phyloP scores from a whole-genome alignment of 2,113 vertebrate genomes.

The Aspiorhynchus laticeps region DNA sequence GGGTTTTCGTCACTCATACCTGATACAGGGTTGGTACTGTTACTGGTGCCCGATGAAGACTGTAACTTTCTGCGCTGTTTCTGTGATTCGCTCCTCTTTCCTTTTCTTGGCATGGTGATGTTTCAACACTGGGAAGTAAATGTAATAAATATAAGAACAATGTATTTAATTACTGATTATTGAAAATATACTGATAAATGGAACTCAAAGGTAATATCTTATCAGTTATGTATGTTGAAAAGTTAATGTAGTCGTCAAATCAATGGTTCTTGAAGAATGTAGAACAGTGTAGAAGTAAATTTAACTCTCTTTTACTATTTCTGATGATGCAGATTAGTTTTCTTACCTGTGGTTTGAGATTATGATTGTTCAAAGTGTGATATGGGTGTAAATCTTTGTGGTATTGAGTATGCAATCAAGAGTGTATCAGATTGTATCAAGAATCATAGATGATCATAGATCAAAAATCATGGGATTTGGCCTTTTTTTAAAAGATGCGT shows the following conservation, averaged over 20 bases:
- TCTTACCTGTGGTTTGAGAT: not conserved
- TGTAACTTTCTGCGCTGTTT: not conserved
- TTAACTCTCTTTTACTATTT: not conserved
- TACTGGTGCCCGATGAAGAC: not conserved
- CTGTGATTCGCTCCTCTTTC: not conserved
- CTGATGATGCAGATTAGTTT: not conserved
- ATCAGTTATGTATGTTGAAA: no score
- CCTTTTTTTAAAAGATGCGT: not conserved
- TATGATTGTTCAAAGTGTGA: not conserved
- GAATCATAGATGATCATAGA: not conserved
- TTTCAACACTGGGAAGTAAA: not conserved
- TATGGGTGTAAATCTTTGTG: not conserved
- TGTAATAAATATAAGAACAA: no score
- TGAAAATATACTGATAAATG: not conserved
- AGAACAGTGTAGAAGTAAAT: no score
- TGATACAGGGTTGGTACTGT: not conserved
- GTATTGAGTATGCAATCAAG: not conserved
- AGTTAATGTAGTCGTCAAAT: no score
- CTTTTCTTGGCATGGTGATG: not conserved
- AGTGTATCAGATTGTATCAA: not conserved
- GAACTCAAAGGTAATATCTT: no score
- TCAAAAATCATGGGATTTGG: not conserved
- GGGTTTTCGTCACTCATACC: not conserved
- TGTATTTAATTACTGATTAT: no score
- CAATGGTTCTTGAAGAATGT: no score